phyloP scores from a whole-genome alignment of 1,140 invertebrate species.

The Ladona fulva region DNA sequence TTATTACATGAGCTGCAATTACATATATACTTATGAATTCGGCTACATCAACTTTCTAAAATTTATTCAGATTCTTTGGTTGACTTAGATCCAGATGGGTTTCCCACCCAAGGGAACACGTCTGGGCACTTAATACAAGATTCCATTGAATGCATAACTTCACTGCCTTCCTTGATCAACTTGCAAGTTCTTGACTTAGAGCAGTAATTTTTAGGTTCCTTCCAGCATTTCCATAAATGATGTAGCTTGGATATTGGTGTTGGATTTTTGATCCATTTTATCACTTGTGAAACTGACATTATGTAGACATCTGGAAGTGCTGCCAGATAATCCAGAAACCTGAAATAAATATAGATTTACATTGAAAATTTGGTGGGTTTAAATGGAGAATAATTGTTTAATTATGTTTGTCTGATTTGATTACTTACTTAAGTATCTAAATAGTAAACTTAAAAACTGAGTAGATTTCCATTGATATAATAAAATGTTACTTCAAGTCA shows the following conservation, averaged over 20 bases:
- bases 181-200: conserved; percentile 26
- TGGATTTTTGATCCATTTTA: conserved; percentile 51
- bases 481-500: no score
- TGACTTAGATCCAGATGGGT: conserved; percentile 27
- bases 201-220: conserved; percentile 20
- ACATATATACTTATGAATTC: no score
- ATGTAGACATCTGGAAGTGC: conserved; percentile 40
- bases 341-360: not conserved
- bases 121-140: conserved; percentile 30
- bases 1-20: no score
- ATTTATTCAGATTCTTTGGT: no score
- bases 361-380: no score
- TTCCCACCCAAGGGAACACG: conserved; percentile 33
- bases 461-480: no score
- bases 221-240: conserved; percentile 30
- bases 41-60: no score
- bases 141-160: conserved; percentile 27
- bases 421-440: no score
- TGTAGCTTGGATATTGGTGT: conserved; percentile 35
- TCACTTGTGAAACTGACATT: conserved; percentile 38
- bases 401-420: no score
- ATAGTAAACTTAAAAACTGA: no score
- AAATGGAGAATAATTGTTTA: no score
- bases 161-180: conserved; percentile 27
- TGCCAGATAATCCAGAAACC: conserved; percentile 38